These are phyloP conservation scores for Physella acuta DNA, from an alignment of 1,140 invertebrate species.

Conservation along the genomic window DNA sequence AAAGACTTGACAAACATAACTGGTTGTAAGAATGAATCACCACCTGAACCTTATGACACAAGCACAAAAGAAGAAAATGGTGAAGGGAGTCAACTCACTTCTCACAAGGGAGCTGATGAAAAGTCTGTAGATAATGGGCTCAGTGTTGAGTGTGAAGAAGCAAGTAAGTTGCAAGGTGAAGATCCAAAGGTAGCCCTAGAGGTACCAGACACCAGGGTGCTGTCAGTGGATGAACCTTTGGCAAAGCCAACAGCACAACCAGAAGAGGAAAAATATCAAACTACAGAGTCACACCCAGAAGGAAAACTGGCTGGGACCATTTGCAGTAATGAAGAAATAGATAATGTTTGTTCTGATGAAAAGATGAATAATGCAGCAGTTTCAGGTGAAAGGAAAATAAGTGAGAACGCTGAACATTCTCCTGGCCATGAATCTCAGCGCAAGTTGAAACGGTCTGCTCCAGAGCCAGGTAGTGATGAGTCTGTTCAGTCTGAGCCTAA, in stretches of 20 bases:
- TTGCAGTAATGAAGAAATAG: neutral
- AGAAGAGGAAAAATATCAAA: constrained; percentile 24
- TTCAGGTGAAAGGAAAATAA: neutral
- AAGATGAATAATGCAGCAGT: neutral
- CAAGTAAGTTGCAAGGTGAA: constrained; percentile 11
- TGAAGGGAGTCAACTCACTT: neutral
- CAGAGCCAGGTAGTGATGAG: constrained; percentile 24
- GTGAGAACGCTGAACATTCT: neutral
- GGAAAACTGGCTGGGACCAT: too few relatives aligned
- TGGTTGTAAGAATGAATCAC: too few relatives aligned
- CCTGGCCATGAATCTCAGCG: constrained; percentile 13
- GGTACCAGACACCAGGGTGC: neutral
- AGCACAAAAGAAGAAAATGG: neutral
- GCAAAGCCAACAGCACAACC: constrained; percentile 17
- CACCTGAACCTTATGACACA: too few relatives aligned
- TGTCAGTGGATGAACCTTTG: neutral
- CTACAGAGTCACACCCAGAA: constrained; percentile 14
- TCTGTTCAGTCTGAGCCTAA: constrained; percentile 22
- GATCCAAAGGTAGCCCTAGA: constrained; percentile 6
- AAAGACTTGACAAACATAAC: too few relatives aligned
- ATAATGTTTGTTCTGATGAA: neutral
- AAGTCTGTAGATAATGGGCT: constrained; percentile 5
- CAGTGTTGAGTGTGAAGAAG: neutral
- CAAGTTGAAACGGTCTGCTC: constrained; percentile 24
- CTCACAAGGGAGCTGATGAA: constrained; percentile 6